Evolutionary conservation across 2,113 vertebrate species (phyloP).

Genomic region (Sander vitreus): DNA sequence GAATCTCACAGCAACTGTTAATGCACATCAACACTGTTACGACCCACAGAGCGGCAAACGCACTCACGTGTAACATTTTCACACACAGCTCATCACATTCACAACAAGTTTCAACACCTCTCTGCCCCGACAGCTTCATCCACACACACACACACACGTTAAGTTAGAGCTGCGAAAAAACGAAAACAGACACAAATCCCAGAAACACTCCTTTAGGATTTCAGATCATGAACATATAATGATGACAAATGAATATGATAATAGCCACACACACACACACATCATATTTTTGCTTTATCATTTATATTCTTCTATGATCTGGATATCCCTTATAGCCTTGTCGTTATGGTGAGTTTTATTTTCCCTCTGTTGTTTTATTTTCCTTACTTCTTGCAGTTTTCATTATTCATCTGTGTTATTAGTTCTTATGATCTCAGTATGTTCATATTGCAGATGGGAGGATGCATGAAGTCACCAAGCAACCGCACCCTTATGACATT

Average conservation of each 20-base stretch:
- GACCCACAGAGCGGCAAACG: not conserved
- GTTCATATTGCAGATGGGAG: not conserved
- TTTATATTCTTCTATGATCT: not conserved
- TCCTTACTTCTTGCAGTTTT: not conserved
- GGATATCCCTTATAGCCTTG: not conserved
- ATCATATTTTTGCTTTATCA: not conserved
- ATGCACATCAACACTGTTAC: not conserved
- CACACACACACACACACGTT: conserved; percentile 8
- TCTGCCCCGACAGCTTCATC: conserved; percentile 53
- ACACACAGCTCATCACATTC: conserved; percentile 44
- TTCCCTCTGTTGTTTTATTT: not conserved
- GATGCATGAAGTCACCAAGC: not conserved
- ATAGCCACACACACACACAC: not conserved
- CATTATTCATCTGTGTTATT: not conserved
- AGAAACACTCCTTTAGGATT: not conserved
- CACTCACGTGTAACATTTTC: not conserved
- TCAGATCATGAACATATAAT: not conserved
- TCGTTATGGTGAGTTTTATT: not conserved
- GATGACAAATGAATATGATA: not conserved
- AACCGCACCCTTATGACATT: not conserved
- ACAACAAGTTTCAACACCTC: conserved; percentile 67
- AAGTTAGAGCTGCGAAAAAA: conserved; percentile 6
- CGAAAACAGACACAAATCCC: not conserved
- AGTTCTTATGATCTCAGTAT: not conserved
- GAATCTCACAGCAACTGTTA: conserved; percentile 9